These are phyloP conservation scores for Pseudolycoriella hygida DNA, from an alignment of 2,888 invertebrate species.

Conservation along the genomic window DNA sequence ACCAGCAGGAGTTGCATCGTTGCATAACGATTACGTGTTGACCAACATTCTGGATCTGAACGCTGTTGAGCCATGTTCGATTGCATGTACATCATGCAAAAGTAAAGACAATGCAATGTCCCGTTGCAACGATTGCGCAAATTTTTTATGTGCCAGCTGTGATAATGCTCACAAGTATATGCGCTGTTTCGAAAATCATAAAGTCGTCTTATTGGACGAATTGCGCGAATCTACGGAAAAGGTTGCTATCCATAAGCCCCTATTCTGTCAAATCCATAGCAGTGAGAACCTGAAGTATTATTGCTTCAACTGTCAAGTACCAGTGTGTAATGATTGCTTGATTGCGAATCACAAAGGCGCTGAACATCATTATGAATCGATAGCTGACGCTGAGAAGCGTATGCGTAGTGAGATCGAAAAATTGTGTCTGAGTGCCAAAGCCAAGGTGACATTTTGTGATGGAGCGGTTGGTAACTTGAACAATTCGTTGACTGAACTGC, in stretches of 20 bases:
- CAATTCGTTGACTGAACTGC: slow-evolving; percentile 67
- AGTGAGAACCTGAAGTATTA: slow-evolving; percentile 75
- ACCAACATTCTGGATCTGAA: slow-evolving; percentile 72
- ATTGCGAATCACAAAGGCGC: slow-evolving; percentile 67
- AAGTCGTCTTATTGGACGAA: slow-evolving; percentile 77
- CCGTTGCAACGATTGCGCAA: slow-evolving; percentile 86
- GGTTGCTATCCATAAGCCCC: slow-evolving; percentile 73
- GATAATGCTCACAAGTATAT: slow-evolving; percentile 92
- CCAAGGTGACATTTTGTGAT: slow-evolving; percentile 57
- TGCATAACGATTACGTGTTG: slow-evolving; percentile 74
- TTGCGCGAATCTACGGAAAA: slow-evolving; percentile 56
- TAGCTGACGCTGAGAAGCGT: slow-evolving; percentile 59
- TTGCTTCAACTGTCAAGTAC: slow-evolving; percentile 71
- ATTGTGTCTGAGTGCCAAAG: slow-evolving; percentile 56
- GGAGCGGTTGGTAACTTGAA: slow-evolving; percentile 58
- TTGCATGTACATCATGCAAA: slow-evolving; percentile 87
- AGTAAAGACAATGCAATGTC: slow-evolving; percentile 88
- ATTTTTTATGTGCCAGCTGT: slow-evolving; percentile 84
- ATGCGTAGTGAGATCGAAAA: slow-evolving; percentile 60
- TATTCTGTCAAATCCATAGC: slow-evolving; percentile 65
- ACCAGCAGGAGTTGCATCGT: slow-evolving; percentile 55
- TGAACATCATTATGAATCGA: slow-evolving; percentile 67
- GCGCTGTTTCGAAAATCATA: slow-evolving; percentile 92
- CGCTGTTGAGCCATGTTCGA: slow-evolving; percentile 46
- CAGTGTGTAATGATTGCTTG: slow-evolving; percentile 76